A percentile compares a stretch with the other conserved stretches of the same genome.
Evolutionary conservation across 2,797 vertebrate species (phyloP).

Genomic region (Cetoscarus ocellatus): DNA sequence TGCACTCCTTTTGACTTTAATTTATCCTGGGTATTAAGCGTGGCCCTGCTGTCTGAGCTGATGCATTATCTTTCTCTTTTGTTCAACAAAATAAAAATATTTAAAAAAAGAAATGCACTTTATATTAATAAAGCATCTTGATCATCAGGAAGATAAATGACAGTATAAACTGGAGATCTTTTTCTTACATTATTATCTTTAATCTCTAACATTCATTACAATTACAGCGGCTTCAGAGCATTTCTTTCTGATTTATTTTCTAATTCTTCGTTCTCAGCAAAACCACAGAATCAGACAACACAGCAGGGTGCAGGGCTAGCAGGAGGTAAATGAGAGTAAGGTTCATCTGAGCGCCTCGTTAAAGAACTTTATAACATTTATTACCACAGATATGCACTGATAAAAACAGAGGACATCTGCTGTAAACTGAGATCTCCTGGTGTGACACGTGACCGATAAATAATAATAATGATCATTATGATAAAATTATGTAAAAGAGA

Average conservation of each 20-base stretch:
- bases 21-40: too few species aligned
- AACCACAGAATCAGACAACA: slow-evolving; percentile 36
- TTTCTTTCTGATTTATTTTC: neutral
- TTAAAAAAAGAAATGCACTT: too few species aligned
- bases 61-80: too few species aligned
- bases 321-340: slow-evolving; percentile 1
- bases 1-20: too few species aligned
- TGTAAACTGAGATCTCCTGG: neutral
- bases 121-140: too few species aligned
- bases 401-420: neutral
- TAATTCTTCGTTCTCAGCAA: slow-evolving; percentile 20
- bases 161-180: too few species aligned
- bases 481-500: neutral
- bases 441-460: neutral
- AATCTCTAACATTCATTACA: too few species aligned
- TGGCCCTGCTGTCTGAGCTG: too few species aligned
- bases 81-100: too few species aligned
- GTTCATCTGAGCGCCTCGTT: slow-evolving; percentile 4
- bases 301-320: neutral
- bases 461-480: neutral
- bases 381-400: slow-evolving; percentile 4
- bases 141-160: too few species aligned
- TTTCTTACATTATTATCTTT: too few species aligned
- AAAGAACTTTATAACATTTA: neutral
- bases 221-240: neutral